phyloP scores from a whole-genome alignment of 2,888 invertebrate genomes.

The Poecilus cupreus region DNA sequence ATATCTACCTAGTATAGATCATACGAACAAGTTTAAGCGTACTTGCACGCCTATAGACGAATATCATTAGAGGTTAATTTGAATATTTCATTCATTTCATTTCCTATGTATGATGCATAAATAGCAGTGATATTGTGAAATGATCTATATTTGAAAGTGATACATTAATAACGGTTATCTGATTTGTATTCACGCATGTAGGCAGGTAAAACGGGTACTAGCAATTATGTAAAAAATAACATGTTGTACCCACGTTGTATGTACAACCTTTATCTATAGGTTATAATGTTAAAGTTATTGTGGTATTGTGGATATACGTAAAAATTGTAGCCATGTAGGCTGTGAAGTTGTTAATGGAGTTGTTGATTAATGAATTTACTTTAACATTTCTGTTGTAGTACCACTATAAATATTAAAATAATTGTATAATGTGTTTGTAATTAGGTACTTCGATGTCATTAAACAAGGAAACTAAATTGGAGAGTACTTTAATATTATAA shows the following conservation, averaged over 20 bases:
- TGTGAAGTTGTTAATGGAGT: not conserved
- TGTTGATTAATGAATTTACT: no score
- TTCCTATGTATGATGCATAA: not conserved
- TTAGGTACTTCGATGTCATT: no score
- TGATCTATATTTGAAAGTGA: constrained; percentile 23
- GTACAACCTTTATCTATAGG: not conserved
- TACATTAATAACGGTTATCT: constrained; percentile 20
- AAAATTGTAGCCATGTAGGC: not conserved
- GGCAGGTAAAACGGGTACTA: not conserved
- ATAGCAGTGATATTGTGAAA: not conserved
- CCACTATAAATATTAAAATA: no score
- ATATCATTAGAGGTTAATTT: not conserved
- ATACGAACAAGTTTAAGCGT: no score
- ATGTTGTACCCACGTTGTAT: not conserved
- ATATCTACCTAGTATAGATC: no score
- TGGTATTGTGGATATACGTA: not conserved
- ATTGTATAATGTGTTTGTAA: no score
- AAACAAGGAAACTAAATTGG: no score
- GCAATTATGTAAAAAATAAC: constrained; percentile 19
- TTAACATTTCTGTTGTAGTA: no score
- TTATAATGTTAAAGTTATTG: not conserved
- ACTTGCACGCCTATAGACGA: not conserved
- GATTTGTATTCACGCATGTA: not conserved
- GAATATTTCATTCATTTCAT: not conserved
- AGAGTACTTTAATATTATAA: no score